A percentile compares a stretch with the other conserved stretches of the same genome.
These are phyloP conservation scores for Takifugu ocellatus DNA, from an alignment of 2,797 vertebrate genomes.

Conservation along the genomic window DNA sequence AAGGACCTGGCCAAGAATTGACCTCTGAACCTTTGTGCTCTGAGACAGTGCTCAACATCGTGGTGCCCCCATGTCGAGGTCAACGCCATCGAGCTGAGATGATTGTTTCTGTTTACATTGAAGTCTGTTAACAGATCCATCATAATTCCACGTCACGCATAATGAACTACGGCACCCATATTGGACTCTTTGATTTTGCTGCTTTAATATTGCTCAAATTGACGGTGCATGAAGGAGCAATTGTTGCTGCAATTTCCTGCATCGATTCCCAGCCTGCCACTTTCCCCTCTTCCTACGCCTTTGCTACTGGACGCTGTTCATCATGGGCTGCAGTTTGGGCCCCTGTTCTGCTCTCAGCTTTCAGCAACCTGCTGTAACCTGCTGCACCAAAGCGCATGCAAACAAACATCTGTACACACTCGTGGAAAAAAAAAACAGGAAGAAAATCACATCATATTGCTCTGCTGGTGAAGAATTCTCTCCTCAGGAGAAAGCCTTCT, in stretches of 20 bases:
- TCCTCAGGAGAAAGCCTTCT: conserved; percentile 34
- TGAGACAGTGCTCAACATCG: no score
- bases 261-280: conserved; percentile 38
- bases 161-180: no score
- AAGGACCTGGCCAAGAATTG: no score
- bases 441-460: conserved; percentile 23
- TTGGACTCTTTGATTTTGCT: no score
- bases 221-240: conserved; percentile 34
- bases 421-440: neutral
- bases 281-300: conserved; percentile 24
- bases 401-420: neutral
- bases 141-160: no score
- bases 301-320: conserved; percentile 55
- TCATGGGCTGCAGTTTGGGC: conserved; percentile 45
- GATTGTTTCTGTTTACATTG: no score
- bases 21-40: no score
- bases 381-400: conserved; percentile 19
- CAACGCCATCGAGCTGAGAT: no score
- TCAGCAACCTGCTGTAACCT: conserved; percentile 32
- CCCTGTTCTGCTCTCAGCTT: conserved; percentile 29
- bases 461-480: conserved; percentile 21
- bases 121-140: no score
- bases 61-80: no score
- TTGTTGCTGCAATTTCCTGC: conserved; percentile 14
- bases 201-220: conserved; percentile 12